Evolutionary conservation across 2,888 invertebrate species (phyloP), one percentile per base, ranked within the genome.

Genomic region (Plagodis dolabraria): DNA sequence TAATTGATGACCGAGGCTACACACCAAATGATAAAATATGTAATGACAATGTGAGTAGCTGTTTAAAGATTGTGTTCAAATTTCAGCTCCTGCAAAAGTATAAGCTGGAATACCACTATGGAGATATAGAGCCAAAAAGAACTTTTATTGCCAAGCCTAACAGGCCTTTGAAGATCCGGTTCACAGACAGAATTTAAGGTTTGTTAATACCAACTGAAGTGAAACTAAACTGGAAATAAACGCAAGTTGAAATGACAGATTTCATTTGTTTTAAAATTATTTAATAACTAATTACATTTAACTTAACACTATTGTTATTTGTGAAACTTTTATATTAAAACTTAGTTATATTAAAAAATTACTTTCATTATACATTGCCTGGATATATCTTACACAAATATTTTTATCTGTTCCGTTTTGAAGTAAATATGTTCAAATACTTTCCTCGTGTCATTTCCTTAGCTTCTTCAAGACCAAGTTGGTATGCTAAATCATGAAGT

Each of bases 371-470:
- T 34, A 33, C 10, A 33, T 35, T 11, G 6, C 7, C 2, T n/a
- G 33, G 10, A 22, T 43, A 5, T 6, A 4, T 11, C 11, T 12
- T 11, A 43, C 11, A 43, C 5, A 43, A 43, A 43, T 11, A n/a
- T 48, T 47, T 63, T 64, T 85, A 89, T 65, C 88, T 75, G 63
- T 85, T 83, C 40, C 89, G 74, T 47, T 83, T 80, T 45, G 87
- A 84, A 70, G 86, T 75, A 76, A 96, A 97, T 79, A 99, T 97
- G 82, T 98, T 97, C 67, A 99, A 93, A 87, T 98, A 97, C 91
- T 98, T 98, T 44, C 98, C 99, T 72, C 99, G 93, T 0, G 98
- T 98, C 96, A 99, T 98, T 93, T 99, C 99, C 83, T 98, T 97
- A 0, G 98, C 96, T 91, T 99, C 99, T 81, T 98, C 98, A 11